A percentile compares a stretch with the other conserved stretches of the same genome.
Conservation (phyloP, 1,140 invertebrate genomes). For the Eufriesea mexicana region DNA sequence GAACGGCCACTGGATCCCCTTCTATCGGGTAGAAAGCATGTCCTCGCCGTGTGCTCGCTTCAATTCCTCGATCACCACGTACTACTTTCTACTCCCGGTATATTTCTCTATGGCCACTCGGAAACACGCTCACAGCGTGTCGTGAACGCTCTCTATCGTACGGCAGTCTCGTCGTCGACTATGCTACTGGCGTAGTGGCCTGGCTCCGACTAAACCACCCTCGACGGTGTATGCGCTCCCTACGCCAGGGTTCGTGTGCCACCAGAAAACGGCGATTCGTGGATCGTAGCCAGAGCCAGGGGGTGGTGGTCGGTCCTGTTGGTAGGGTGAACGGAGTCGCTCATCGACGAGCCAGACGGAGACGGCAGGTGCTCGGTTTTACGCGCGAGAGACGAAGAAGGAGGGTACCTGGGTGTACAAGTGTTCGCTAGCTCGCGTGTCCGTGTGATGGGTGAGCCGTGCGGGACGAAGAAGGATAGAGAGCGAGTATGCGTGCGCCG, state of each 20-base stretch:
- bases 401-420: background rate
- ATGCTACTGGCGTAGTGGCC: conserved; percentile 10
- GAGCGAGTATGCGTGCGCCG: conserved; percentile 73
- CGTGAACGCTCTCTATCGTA: background rate
- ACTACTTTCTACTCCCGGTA: background rate
- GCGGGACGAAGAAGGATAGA: conserved; percentile 31
- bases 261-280: conserved; percentile 68
- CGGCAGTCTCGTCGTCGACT: background rate
- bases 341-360: conserved; percentile 10
- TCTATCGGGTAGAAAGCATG: background rate
- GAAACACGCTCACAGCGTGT: background rate
- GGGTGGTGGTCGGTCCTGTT: conserved; percentile 45
- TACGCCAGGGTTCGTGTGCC: conserved; percentile 59
- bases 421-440: conserved; percentile 16
- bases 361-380: background rate
- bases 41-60: background rate
- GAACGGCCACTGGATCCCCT: background rate
- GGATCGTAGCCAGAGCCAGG: conserved; percentile 48
- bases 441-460: conserved; percentile 7
- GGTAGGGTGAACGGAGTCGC: conserved; percentile 31
- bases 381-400: background rate
- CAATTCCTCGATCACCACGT: background rate
- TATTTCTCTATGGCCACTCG: background rate
- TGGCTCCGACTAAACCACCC: conserved; percentile 36
- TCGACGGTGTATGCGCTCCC: conserved; percentile 47